These are phyloP conservation scores for Drosophila ezoana DNA, from an alignment of 2,888 invertebrate genomes.

Conservation along the genomic window DNA sequence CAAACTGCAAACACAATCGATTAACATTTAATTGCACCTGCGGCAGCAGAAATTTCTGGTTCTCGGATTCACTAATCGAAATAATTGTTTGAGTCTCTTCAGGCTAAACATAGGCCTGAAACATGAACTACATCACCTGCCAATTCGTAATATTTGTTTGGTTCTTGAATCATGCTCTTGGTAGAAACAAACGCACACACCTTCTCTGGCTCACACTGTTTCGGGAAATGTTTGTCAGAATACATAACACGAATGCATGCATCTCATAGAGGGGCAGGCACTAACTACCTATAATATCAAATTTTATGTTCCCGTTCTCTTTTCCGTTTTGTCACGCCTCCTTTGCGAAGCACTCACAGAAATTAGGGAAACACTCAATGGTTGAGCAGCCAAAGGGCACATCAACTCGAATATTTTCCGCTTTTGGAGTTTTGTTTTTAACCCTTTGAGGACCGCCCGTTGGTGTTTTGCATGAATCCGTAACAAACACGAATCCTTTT, in stretches of 20 bases:
- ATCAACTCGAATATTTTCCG: conserved; percentile 49
- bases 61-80: conserved; percentile 56
- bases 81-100: conserved; percentile 59
- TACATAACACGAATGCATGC: conserved; percentile 7
- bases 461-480: conserved; percentile 25
- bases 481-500: conserved; percentile 52
- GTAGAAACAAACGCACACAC: conserved; percentile 19
- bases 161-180: conserved; percentile 30
- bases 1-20: conserved; percentile 65
- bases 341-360: conserved; percentile 20
- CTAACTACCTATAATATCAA: conserved; percentile 4
- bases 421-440: conserved; percentile 34
- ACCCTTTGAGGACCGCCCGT: conserved; percentile 35
- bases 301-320: background rate
- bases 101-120: conserved; percentile 20
- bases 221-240: too few species aligned
- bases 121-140: too few species aligned
- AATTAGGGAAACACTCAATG: conserved; percentile 42
- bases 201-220: too few species aligned
- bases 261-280: background rate
- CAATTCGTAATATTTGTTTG: conserved; percentile 36
- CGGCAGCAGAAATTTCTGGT: conserved; percentile 42
- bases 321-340: conserved; percentile 2
- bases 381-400: conserved; percentile 48
- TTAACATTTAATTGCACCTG: conserved; percentile 75